Percentiles rank a stretch among this genome's conserved stretches.
phyloP scores from a whole-genome alignment of 2,888 invertebrate genomes.

The Loripinus fragilis region DNA sequence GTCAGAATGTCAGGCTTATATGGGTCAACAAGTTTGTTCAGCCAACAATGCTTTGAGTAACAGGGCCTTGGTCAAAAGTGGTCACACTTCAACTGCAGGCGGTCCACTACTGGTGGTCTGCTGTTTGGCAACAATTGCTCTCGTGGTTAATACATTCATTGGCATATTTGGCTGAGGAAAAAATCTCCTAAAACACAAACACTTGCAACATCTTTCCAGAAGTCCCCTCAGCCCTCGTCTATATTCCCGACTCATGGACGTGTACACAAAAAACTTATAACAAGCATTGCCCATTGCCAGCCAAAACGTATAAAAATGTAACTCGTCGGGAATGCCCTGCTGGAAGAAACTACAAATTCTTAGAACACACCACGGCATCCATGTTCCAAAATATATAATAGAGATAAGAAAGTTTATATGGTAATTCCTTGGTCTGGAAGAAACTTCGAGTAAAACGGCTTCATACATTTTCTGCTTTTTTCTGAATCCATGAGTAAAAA shows the following conservation, averaged over 20 bases:
- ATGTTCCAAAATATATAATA: constrained; percentile 95
- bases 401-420: constrained; percentile 97
- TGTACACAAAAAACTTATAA: constrained; percentile 96
- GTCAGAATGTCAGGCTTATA: too few species aligned
- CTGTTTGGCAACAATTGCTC: constrained; percentile 43
- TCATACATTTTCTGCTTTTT: constrained; percentile 84
- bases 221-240: constrained; percentile 88
- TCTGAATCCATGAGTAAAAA: constrained; percentile 95
- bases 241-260: constrained; percentile 96
- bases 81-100: constrained; percentile 23
- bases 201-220: constrained; percentile 47
- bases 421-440: constrained; percentile 86
- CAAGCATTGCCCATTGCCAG: constrained; percentile 96
- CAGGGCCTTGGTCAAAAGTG: not conserved
- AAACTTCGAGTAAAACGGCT: constrained; percentile 72
- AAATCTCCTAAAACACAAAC: constrained; percentile 24
- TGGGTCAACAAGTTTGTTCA: too few species aligned
- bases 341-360: constrained; percentile 88
- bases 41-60: too few species aligned
- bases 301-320: constrained; percentile 97
- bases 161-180: constrained; percentile 32
- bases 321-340: constrained; percentile 85
- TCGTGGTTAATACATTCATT: constrained; percentile 37
- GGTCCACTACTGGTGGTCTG: constrained; percentile 57
- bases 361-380: constrained; percentile 95